These are phyloP conservation scores for Clarias platycephalus DNA, from an alignment of 2,797 vertebrate genomes.

Conservation along the genomic window DNA sequence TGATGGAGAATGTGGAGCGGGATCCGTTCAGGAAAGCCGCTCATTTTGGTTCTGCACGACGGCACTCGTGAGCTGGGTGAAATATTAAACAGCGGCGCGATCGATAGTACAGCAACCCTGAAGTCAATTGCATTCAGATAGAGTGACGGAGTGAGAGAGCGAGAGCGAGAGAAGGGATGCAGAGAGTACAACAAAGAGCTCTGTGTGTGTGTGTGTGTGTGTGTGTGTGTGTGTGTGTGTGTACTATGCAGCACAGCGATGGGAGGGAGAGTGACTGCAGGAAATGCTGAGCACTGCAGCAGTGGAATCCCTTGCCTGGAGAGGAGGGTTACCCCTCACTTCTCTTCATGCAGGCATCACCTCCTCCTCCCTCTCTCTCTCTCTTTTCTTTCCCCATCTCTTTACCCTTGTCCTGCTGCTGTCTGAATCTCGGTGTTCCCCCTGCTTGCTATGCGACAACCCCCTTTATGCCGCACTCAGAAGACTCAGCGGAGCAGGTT, in stretches of 20 bases:
- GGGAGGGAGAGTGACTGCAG: slow-evolving; percentile 60
- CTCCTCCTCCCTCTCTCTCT: slow-evolving; percentile 31
- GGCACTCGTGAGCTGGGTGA: slow-evolving; percentile 67
- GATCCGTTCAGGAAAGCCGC: slow-evolving; percentile 39
- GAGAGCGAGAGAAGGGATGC: slow-evolving; percentile 40
- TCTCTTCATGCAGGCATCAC: slow-evolving; percentile 45
- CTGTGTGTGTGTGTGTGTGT: slow-evolving; percentile 7
- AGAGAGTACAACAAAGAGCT: neutral
- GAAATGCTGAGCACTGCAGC: slow-evolving; percentile 77
- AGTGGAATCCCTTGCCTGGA: slow-evolving; percentile 79
- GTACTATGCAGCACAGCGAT: slow-evolving; percentile 21
- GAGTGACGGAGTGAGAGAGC: neutral
- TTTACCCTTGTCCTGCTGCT: slow-evolving; percentile 11
- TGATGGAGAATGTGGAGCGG: neutral
- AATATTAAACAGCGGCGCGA: slow-evolving; percentile 76
- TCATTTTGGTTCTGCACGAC: slow-evolving; percentile 35
- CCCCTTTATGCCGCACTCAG: slow-evolving; percentile 63
- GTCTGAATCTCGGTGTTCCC: slow-evolving; percentile 62
- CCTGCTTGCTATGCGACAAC: slow-evolving; percentile 60
- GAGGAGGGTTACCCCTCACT: slow-evolving; percentile 74
- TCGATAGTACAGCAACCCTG: slow-evolving; percentile 74
- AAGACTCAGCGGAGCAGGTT: slow-evolving; percentile 26
- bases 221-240: slow-evolving; percentile 3
- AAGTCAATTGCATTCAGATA: slow-evolving; percentile 69
- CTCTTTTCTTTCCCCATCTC: slow-evolving; percentile 36